These are phyloP conservation scores for Poecilia latipinna DNA, from an alignment of 2,113 vertebrate species.

Conservation along the genomic window DNA sequence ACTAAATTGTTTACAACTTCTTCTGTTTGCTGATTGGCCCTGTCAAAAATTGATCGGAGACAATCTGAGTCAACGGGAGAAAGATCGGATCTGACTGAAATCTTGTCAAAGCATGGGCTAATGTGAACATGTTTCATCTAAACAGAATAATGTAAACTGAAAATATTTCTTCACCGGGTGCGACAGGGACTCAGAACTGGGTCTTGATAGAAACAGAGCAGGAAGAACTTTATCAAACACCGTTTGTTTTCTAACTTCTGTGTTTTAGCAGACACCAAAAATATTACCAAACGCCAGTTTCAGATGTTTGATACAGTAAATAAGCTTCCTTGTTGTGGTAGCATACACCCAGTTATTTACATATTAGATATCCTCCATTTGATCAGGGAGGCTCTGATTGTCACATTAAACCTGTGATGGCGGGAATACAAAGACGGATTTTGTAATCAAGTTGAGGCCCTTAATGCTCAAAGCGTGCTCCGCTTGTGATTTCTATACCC, in stretches of 20 bases:
- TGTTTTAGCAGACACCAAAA: background rate
- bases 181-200: background rate
- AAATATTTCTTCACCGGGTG: background rate
- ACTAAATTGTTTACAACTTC: too few species aligned
- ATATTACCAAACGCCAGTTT: background rate
- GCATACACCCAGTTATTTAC: slow-evolving; percentile 40
- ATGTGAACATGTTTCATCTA: background rate
- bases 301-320: background rate
- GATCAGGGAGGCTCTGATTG: slow-evolving; percentile 50
- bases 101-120: background rate
- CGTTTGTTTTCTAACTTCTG: background rate
- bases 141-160: background rate
- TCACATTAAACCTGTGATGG: slow-evolving; percentile 41
- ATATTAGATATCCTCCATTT: slow-evolving; percentile 55
- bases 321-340: slow-evolving; percentile 9
- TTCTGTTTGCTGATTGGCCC: too few species aligned
- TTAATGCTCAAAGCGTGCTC: slow-evolving; percentile 38
- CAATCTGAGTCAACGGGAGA: too few species aligned
- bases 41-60: too few species aligned
- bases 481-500: slow-evolving; percentile 21
- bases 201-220: background rate
- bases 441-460: slow-evolving; percentile 37
- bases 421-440: slow-evolving; percentile 44
- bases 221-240: background rate
- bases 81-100: too few species aligned